phyloP scores from a whole-genome alignment of 92 coral and sea anemone species.

The Galaxea fascicularis region DNA sequence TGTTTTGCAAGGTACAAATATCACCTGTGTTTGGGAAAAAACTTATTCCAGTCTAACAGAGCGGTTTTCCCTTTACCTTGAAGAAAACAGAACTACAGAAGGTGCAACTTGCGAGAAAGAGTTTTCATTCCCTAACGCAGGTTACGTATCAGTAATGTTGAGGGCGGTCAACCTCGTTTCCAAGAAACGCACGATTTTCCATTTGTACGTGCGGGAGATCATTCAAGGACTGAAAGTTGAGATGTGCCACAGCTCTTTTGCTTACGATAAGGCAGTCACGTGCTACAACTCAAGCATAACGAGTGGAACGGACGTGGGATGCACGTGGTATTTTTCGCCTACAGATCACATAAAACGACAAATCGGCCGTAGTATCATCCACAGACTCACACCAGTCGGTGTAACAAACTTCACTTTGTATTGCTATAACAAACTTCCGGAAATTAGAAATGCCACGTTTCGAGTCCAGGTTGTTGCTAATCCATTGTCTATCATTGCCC shows the following conservation, averaged over 20 bases:
- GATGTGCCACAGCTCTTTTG: conserved; percentile 65
- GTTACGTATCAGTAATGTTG: conserved; percentile 21
- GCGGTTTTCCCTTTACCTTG: conserved; percentile 25
- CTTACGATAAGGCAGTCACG: conserved; percentile 68
- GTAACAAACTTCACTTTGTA: conserved; percentile 38
- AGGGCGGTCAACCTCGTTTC: conserved; percentile 68
- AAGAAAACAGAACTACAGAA: conserved; percentile 43
- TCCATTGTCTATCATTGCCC: conserved; percentile 61
- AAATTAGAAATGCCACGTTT: background rate
- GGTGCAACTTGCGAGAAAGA: conserved; percentile 40
- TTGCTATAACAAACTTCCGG: conserved; percentile 66
- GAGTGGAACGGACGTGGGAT: conserved; percentile 52
- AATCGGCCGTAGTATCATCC: conserved; percentile 19
- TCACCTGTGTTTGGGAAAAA: conserved; percentile 66
- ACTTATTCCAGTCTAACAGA: conserved; percentile 6
- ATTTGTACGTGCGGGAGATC: conserved; percentile 59
- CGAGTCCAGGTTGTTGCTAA: conserved; percentile 52
- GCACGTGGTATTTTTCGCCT: conserved; percentile 61
- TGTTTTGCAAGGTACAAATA: conserved; percentile 67
- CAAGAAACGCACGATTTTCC: background rate
- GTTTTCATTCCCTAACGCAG: conserved; percentile 18
- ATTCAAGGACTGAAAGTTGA: conserved; percentile 70
- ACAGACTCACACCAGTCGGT: conserved; percentile 37
- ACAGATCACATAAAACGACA: background rate
- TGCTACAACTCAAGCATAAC: conserved; percentile 44